phyloP scores from a whole-genome alignment of 2,113 vertebrate genomes.

The Octodon degus region DNA sequence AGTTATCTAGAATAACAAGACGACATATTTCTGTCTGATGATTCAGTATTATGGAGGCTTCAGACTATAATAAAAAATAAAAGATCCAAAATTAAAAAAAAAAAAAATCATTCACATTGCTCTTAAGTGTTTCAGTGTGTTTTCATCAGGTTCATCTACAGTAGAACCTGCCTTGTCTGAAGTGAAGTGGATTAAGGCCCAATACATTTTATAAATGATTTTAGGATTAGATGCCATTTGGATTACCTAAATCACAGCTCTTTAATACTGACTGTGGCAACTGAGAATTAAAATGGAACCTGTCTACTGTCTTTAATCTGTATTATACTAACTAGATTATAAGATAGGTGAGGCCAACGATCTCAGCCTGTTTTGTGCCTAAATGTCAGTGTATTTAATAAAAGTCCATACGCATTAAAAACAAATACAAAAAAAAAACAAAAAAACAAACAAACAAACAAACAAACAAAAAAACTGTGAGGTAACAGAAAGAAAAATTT shows the following conservation, averaged over 20 bases:
- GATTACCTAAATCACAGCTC: constrained; percentile 41
- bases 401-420: not conserved
- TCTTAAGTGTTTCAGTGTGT: not conserved
- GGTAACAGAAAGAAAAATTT: not conserved
- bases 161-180: constrained; percentile 44
- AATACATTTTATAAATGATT: constrained; percentile 72
- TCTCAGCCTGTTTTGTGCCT: constrained; percentile 54
- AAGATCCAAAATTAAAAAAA: constrained; percentile 65
- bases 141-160: constrained; percentile 51
- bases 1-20: constrained; percentile 81
- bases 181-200: constrained; percentile 68
- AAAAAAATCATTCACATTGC: constrained; percentile 60
- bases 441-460: constrained; percentile 28
- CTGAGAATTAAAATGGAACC: constrained; percentile 30
- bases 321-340: constrained; percentile 63
- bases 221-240: constrained; percentile 57
- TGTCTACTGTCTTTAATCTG: constrained; percentile 61
- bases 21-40: constrained; percentile 81
- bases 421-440: too few species aligned
- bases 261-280: constrained; percentile 35
- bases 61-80: constrained; percentile 79
- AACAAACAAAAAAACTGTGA: constrained; percentile 21
- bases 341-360: constrained; percentile 42
- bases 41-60: constrained; percentile 78
- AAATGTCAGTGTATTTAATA: constrained; percentile 67